Evolutionary conservation across 1,140 invertebrate genomes (phyloP).

Genomic region (Nomia melanderi): DNA sequence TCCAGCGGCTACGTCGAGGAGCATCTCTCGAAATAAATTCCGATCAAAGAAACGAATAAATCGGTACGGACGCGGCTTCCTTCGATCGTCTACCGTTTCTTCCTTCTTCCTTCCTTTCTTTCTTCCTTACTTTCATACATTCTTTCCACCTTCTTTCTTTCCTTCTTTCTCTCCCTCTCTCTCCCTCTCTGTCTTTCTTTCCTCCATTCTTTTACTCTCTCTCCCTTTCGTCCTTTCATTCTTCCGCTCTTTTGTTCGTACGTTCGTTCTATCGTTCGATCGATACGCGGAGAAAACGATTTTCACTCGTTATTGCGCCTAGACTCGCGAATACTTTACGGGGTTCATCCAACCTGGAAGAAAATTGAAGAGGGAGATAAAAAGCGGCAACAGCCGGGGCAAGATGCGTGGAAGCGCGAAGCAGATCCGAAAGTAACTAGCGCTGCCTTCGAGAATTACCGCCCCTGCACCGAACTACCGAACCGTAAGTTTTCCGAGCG

Average conservation of each 20-base stretch:
- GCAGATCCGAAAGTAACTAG: slow-evolving; percentile 42
- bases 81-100: neutral
- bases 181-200: too few species aligned
- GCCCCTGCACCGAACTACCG: neutral
- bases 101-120: too few species aligned
- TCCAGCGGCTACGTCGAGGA: neutral
- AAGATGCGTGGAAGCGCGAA: slow-evolving; percentile 33
- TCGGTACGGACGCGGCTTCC: slow-evolving; percentile 9
- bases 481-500: slow-evolving; percentile 43
- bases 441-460: slow-evolving; percentile 43
- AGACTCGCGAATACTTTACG: neutral
- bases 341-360: neutral
- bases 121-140: too few species aligned
- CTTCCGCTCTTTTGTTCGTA: too few species aligned
- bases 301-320: neutral
- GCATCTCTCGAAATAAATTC: slow-evolving; percentile 10
- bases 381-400: slow-evolving; percentile 3
- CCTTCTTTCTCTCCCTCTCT: too few species aligned
- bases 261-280: neutral
- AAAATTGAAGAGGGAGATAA: slow-evolving; percentile 9
- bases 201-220: too few species aligned
- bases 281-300: slow-evolving; percentile 11
- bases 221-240: too few species aligned
- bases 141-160: too few species aligned
- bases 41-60: neutral